A percentile compares a stretch with the other conserved stretches of the same genome.
phyloP scores from a whole-genome alignment of 37 sponge, comb jelly and placozoan species.

The Eunapius fragilis region DNA sequence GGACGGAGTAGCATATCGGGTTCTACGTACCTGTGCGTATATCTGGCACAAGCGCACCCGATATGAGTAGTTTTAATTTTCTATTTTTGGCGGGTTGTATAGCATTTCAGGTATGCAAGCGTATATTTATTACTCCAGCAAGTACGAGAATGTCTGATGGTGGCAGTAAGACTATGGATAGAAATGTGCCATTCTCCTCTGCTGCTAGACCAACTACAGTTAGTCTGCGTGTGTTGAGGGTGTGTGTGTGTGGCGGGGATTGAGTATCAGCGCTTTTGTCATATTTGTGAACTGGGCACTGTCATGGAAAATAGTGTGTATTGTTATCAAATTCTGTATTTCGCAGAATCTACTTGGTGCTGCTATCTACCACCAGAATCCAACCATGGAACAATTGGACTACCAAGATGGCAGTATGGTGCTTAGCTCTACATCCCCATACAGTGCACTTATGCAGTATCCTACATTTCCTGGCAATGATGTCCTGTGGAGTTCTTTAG shows the following conservation, averaged over 20 bases:
- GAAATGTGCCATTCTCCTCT: neutral
- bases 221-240: neutral
- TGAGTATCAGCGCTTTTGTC: neutral
- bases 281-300: neutral
- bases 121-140: neutral
- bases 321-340: neutral
- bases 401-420: neutral
- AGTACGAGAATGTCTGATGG: neutral
- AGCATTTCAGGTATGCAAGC: neutral
- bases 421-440: neutral
- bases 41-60: no score
- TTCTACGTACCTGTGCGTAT: no score
- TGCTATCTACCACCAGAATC: neutral
- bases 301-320: neutral
- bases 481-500: conserved; percentile 48
- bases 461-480: conserved; percentile 54
- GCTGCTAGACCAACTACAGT: neutral
- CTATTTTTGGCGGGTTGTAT: neutral
- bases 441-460: conserved; percentile 24
- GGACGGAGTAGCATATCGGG: no score
- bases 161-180: neutral
- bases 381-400: neutral
- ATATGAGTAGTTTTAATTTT: neutral
- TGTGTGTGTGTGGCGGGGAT: neutral
- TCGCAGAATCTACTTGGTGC: neutral